Evolutionary conservation across 2,888 invertebrate genomes (phyloP), one percentile per base, ranked within the genome.

Genomic region (Stratiomys singularior): DNA sequence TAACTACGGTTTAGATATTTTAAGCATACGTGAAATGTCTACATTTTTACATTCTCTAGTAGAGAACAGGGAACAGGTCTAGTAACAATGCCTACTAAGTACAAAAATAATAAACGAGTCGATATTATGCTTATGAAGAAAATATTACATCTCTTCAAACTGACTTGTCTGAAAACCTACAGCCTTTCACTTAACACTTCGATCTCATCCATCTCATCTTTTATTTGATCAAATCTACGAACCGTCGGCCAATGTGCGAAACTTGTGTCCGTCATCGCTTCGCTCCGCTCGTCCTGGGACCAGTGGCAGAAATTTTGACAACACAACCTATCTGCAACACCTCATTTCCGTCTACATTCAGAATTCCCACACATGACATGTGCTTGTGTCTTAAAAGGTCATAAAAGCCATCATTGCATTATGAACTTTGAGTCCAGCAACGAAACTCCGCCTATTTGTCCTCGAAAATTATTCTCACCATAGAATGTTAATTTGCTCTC

Each of bases 61-160:
- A 64, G 64, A 64, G 15, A 4, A 25, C 2, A 64, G 64, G 64
- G 64, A 64, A 23, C 28, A 25, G 64, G 21, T 28, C 5, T 4
- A 64, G 30, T 64, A 64, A 64, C 64, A 64, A 28, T 60, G 25
- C 2, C 52, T 25, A 28, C 64, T 60, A 60, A 64, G 18, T 64
- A 4, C 52, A 52, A 52, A 4, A 4, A 52, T 44, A 52, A 52
- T 18, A 4, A 52, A 18, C 23, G 23, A 25, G 21, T 60, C 58
- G 58, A n/a, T 25, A 11, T n/a, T 60, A 25, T 60, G 58, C 18
- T 18, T 7, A 60, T 60, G 58, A 60, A 5, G 23, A 23, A 60
- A 60, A 25, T 60, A 23, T 18, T 60, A 5, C 3, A 25, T 21
- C 25, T 60, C 23, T 3, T 21, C 25, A 13, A n/a, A 18, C 52